Conservation (phyloP, 2,888 invertebrate species). For the Trachelus stipa region DNA sequence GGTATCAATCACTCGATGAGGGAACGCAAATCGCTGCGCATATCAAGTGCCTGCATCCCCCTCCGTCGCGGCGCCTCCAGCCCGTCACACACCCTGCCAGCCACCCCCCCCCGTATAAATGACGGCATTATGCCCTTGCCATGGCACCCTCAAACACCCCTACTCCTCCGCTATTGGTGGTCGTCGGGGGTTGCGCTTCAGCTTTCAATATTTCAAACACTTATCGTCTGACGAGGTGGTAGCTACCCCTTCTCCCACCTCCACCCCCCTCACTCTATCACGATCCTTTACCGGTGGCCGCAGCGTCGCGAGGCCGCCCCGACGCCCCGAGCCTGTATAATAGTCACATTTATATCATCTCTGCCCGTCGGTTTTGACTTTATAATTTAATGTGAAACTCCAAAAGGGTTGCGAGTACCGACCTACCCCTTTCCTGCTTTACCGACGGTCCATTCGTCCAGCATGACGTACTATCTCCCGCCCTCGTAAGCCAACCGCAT, state of each 20-base stretch:
- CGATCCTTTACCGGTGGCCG: not conserved
- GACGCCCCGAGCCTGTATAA: conserved; percentile 51
- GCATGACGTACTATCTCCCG: not conserved
- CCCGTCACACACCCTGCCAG: not conserved
- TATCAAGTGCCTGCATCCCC: conserved; percentile 30
- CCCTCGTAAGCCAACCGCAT: not conserved
- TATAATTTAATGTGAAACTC: conserved; percentile 61
- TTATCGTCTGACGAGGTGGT: conserved; percentile 54
- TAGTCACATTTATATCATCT: conserved; percentile 66
- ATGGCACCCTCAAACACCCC: conserved; percentile 26
- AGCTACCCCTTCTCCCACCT: conserved; percentile 18
- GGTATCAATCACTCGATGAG: conserved; percentile 40
- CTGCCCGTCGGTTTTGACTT: conserved; percentile 61
- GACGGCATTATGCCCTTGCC: conserved; percentile 51
- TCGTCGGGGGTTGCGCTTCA: conserved; percentile 48
- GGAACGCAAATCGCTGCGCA: conserved; percentile 35
- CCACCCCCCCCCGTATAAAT: conserved; percentile 45
- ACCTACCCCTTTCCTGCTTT: not conserved
- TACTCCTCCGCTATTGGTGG: conserved; percentile 16
- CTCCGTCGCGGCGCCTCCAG: conserved; percentile 26
- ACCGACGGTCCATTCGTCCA: not conserved
- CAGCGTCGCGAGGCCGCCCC: conserved; percentile 1
- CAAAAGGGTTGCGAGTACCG: conserved; percentile 20
- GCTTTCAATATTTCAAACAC: conserved; percentile 66
- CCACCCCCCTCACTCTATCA: conserved; percentile 15